Percentiles rank a stretch among this genome's conserved stretches.
phyloP scores from a whole-genome alignment of 2,888 invertebrate species.

The Ormyrus nitidulus region DNA sequence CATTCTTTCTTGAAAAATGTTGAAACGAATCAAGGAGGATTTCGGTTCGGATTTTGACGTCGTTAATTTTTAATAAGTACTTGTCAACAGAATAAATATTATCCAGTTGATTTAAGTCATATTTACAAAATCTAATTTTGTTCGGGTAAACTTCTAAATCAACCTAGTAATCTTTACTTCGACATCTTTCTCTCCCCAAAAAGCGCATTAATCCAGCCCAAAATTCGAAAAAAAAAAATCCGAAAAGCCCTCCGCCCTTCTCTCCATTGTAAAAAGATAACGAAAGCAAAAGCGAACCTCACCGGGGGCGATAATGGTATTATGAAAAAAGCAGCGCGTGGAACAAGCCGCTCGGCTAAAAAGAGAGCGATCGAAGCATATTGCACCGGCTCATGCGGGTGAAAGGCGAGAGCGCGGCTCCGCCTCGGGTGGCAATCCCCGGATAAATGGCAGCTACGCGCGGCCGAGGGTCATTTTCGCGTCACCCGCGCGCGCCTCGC shows the following conservation, averaged over 20 bases:
- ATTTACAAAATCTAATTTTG: too few relatives aligned
- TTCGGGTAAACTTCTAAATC: too few relatives aligned
- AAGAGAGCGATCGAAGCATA: constrained; percentile 58
- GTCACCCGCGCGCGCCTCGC: constrained; percentile 41
- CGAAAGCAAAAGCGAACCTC: neutral
- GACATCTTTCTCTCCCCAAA: too few relatives aligned
- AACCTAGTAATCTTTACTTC: too few relatives aligned
- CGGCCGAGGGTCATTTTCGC: constrained; percentile 60
- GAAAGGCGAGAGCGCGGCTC: constrained; percentile 61
- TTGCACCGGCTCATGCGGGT: constrained; percentile 62
- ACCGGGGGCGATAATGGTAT: neutral
- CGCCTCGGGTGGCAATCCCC: constrained; percentile 53
- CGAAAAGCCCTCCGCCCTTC: neutral
- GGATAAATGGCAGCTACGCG: constrained; percentile 59
- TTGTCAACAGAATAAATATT: neutral
- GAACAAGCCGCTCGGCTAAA: neutral
- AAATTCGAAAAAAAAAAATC: neutral
- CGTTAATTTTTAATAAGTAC: neutral
- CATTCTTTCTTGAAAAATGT: neutral
- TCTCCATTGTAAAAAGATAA: neutral
- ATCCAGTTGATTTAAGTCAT: too few relatives aligned
- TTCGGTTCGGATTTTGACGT: too few relatives aligned
- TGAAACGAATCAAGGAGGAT: neutral
- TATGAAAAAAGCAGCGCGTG: neutral
- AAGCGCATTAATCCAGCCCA: neutral